phyloP scores from a whole-genome alignment of 2,888 invertebrate species.

The Cephus sareptanus region DNA sequence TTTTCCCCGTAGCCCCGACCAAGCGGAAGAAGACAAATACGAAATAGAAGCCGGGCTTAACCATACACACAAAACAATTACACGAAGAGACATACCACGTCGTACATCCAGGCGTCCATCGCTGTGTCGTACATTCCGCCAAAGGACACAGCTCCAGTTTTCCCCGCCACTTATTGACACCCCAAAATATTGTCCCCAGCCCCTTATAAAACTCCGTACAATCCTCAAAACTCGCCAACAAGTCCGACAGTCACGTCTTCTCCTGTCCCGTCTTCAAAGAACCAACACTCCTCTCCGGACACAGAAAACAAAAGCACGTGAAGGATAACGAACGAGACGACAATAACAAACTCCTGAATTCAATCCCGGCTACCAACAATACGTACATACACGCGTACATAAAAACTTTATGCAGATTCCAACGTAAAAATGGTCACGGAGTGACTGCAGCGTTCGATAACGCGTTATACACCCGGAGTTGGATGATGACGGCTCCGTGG shows the following conservation, averaged over 20 bases:
- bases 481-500: conserved; percentile 46
- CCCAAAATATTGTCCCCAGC: neutral
- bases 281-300: neutral
- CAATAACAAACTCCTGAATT: neutral
- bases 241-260: neutral
- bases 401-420: neutral
- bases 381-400: neutral
- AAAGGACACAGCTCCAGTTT: neutral
- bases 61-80: neutral
- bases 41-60: neutral
- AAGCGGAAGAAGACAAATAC: neutral
- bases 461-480: neutral
- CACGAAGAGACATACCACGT: conserved; percentile 53
- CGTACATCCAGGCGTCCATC: conserved; percentile 64
- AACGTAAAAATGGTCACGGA: neutral
- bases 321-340: neutral
- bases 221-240: neutral
- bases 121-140: conserved; percentile 47
- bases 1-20: neutral
- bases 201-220: neutral
- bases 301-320: neutral
- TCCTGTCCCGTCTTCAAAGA: neutral
- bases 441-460: neutral
- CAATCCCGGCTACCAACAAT: neutral
- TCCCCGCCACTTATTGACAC: neutral